phyloP scores from a whole-genome alignment of 2,888 invertebrate genomes.

The Lutraria lutraria region DNA sequence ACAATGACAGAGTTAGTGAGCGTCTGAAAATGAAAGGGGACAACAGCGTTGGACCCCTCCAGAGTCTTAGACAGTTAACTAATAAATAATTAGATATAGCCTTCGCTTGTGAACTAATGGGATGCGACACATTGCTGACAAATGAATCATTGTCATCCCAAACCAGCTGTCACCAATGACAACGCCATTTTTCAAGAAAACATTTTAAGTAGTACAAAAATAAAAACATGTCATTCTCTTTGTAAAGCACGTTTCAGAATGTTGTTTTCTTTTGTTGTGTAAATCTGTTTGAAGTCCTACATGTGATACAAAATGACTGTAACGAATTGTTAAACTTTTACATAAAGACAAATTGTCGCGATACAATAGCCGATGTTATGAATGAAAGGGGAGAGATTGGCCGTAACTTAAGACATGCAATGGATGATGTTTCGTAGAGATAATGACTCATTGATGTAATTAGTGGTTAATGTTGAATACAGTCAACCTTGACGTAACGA shows the following conservation, averaged over 20 bases:
- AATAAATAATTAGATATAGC: too few species aligned
- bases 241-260: background rate
- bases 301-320: background rate
- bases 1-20: too few species aligned
- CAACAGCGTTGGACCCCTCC: too few species aligned
- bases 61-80: too few species aligned
- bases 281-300: background rate
- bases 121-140: slow-evolving; percentile 1
- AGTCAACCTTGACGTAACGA: too few species aligned
- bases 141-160: slow-evolving; percentile 9
- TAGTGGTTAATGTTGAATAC: too few species aligned
- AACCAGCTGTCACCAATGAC: slow-evolving; percentile 32
- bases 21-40: too few species aligned
- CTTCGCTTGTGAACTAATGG: background rate
- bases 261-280: background rate
- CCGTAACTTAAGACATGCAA: too few species aligned
- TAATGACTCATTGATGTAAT: too few species aligned
- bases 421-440: too few species aligned
- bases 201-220: background rate
- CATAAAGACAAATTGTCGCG: background rate
- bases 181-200: slow-evolving; percentile 29
- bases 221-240: background rate
- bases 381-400: background rate
- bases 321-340: background rate
- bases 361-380: background rate